phyloP scores from a whole-genome alignment of 2,797 vertebrate genomes.

The Bucorvus abyssinicus region DNA sequence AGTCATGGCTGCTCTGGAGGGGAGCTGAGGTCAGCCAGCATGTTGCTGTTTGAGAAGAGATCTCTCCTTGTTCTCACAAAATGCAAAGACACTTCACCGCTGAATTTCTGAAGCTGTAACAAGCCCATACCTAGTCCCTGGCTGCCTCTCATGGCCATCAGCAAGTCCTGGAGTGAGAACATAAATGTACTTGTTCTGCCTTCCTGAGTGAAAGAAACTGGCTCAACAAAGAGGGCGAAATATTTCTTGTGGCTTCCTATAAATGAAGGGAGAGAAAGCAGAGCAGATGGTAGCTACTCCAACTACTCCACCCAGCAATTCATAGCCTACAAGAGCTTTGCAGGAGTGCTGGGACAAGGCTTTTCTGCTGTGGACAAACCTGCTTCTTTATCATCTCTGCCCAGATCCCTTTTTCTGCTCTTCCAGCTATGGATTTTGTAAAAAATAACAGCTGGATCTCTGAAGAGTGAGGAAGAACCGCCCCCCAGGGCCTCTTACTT shows the following conservation, averaged over 20 bases:
- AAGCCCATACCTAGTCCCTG: background rate
- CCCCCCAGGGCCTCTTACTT: background rate
- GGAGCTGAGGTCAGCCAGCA: slow-evolving; percentile 11
- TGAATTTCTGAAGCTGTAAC: background rate
- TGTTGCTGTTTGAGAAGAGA: background rate
- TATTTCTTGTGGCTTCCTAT: slow-evolving; percentile 8
- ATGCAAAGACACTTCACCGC: background rate
- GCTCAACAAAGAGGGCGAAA: slow-evolving; percentile 25
- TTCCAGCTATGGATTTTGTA: background rate
- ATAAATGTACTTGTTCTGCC: slow-evolving; percentile 36
- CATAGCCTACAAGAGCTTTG: background rate
- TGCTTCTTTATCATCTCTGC: background rate
- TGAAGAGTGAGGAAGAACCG: background rate
- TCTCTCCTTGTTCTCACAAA: background rate
- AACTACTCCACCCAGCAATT: background rate
- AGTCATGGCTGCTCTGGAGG: background rate
- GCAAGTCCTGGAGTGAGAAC: slow-evolving; percentile 14
- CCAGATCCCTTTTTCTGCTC: background rate
- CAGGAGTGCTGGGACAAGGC: background rate
- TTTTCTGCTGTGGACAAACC: background rate
- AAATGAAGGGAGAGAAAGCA: background rate
- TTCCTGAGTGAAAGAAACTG: slow-evolving; percentile 13
- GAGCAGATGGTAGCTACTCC: background rate
- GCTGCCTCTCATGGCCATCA: background rate
- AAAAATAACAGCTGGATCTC: background rate